Evolutionary conservation across 2,888 invertebrate genomes (phyloP).

Genomic region (Sicus ferrugineus): DNA sequence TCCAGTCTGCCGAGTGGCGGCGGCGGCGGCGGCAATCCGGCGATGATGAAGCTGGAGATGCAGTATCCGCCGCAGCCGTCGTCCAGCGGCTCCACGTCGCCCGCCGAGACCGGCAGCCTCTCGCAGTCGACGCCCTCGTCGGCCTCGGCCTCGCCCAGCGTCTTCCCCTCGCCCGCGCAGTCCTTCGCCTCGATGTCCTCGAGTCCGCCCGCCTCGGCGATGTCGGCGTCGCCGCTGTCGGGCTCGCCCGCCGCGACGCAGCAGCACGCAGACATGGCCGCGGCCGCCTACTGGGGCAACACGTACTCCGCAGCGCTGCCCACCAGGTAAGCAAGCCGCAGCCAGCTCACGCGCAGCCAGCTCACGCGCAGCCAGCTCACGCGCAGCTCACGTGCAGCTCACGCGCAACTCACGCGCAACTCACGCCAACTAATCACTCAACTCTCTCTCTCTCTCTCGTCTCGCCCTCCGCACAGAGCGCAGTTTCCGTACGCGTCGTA

Average conservation of each 20-base stretch:
- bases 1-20: constrained; percentile 14
- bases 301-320: constrained; percentile 55
- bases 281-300: constrained; percentile 55
- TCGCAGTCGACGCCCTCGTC: constrained; percentile 59
- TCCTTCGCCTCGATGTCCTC: constrained; percentile 59
- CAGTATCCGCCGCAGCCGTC: constrained; percentile 64
- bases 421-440: too few species aligned
- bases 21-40: constrained; percentile 27
- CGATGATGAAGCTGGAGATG: constrained; percentile 56
- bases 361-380: too few species aligned
- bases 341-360: too few species aligned
- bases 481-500: constrained; percentile 64
- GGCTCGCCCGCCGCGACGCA: constrained; percentile 41
- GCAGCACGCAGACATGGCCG: constrained; percentile 44
- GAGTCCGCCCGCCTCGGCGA: constrained; percentile 50
- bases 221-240: constrained; percentile 50
- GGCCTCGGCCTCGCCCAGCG: constrained; percentile 62
- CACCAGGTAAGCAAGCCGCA: constrained; percentile 52
- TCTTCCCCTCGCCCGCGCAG: constrained; percentile 61
- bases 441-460: constrained; percentile 4
- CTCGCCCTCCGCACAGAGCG: constrained; percentile 45
- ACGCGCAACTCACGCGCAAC: neutral
- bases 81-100: constrained; percentile 62
- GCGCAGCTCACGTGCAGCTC: too few species aligned
- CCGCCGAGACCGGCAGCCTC: constrained; percentile 56